Base-by-base conservation (phyloP, 2,797 vertebrate genomes). In the Manis pentadactyla region DNA sequence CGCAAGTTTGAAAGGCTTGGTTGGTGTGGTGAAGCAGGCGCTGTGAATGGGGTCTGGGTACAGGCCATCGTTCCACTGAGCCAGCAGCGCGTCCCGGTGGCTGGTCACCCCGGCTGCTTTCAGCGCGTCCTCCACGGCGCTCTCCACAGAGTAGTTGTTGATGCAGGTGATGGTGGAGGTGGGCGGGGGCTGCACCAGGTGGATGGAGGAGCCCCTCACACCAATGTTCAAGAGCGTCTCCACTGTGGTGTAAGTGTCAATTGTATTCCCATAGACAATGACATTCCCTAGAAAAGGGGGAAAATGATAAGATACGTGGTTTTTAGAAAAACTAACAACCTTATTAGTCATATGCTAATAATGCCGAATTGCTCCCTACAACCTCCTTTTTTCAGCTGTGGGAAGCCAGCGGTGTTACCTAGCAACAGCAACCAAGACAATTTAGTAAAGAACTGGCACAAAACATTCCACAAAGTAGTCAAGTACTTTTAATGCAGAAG, bases 201-300 rank as follows among this genome's bases (percentile, higher is more conserved):
- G 99, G 97, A 99, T 98, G 15, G 97, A 96, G 86, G 87, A 55
- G 0, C 99, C 99, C 0, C 2, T 94, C 15, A 99, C 92, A 7
- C 99, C 99, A 0, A 99, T 97, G 92, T 97, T 55, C 42, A 99
- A 98, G 89, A 99, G 98, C 3, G 98, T 94, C 98, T 99, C 99
- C 83, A 99, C 97, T 0, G 99, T 98, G 97, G 99, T 99, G 98
- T 99, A 99, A 87, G 98, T 97, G 29, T 99, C 99, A 1, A 99
- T 86, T 96, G 98, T 98, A 97, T 98, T 98, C 66, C 99, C 99
- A 10, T 99, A 99, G 91, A 99, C 98, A 79, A 99, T 98, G 75
- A 99, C 85, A 25, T 99, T 98, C 78, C 98, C 99, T 99, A 97
- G 82, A 71, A 64, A 94, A 97, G 55, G 78, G 59, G 82, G 53